Percentiles rank a stretch among this genome's conserved stretches.
Conservation (phyloP, 2,113 vertebrate species). For the Thermophis baileyi region DNA sequence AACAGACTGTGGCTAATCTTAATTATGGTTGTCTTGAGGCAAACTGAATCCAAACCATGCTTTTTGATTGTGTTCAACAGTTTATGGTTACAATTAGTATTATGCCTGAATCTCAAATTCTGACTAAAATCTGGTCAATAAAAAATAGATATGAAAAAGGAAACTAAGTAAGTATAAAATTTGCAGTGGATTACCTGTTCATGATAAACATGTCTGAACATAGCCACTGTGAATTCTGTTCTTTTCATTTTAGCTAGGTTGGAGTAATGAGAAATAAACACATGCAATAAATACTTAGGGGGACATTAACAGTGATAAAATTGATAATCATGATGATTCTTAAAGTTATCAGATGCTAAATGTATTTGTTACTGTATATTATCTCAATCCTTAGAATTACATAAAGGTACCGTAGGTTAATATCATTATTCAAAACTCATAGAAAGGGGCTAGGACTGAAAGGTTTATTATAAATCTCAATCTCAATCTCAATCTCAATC, state of each 20-base stretch:
- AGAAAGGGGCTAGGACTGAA: neutral
- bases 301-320: neutral
- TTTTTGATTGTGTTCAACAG: neutral
- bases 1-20: neutral
- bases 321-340: neutral
- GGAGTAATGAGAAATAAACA: neutral
- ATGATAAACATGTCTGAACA: neutral
- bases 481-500: rapidly evolving
- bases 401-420: neutral
- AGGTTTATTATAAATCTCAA: neutral
- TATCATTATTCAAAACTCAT: neutral
- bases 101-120: neutral
- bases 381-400: neutral
- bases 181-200: neutral
- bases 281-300: neutral
- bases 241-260: neutral
- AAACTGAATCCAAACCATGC: neutral
- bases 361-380: neutral
- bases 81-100: neutral
- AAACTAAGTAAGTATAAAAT: neutral
- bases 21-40: neutral
- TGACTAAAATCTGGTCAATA: neutral
- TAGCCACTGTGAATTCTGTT: neutral
- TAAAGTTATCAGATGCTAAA: neutral
- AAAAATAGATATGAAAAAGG: neutral